Evolutionary conservation across 2,113 vertebrate species (phyloP).

Genomic region (Meriones unguiculatus): DNA sequence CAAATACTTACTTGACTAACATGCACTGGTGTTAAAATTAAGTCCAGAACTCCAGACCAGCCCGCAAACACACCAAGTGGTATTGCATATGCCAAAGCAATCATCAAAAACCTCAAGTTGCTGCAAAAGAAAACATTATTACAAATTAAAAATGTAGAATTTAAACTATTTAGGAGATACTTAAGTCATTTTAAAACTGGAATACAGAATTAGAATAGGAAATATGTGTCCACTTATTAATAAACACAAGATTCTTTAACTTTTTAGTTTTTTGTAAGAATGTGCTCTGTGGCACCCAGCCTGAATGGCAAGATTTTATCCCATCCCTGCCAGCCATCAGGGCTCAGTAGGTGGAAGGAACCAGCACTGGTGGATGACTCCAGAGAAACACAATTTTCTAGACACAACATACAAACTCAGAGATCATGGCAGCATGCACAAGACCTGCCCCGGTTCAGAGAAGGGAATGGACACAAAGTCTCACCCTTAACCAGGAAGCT

Average conservation of each 20-base stretch:
- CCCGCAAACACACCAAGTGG: conserved; percentile 96
- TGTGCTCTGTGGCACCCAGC: background rate
- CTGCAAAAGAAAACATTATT: conserved; percentile 84
- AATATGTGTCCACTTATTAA: conserved; percentile 31
- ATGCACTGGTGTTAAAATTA: conserved; percentile 95
- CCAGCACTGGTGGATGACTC: background rate
- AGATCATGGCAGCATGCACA: background rate
- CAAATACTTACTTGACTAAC: conserved; percentile 94
- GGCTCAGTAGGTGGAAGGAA: background rate
- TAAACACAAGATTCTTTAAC: conserved; percentile 41
- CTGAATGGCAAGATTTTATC: background rate
- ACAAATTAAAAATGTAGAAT: conserved; percentile 55
- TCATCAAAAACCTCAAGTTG: conserved; percentile 97
- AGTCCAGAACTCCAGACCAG: conserved; percentile 97
- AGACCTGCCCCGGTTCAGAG: background rate
- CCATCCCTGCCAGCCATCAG: background rate
- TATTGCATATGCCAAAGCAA: conserved; percentile 96
- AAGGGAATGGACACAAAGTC: background rate
- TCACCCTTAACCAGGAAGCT: too few relatives aligned
- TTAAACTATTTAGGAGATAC: conserved; percentile 63
- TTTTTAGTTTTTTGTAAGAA: background rate
- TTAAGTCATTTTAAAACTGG: background rate
- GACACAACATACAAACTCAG: background rate
- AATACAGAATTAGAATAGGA: conserved; percentile 51
- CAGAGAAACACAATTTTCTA: background rate